Percentiles rank a stretch among this genome's conserved stretches.
Conservation (phyloP, 2,888 invertebrate species). For the Cylindroiulus punctatus region DNA sequence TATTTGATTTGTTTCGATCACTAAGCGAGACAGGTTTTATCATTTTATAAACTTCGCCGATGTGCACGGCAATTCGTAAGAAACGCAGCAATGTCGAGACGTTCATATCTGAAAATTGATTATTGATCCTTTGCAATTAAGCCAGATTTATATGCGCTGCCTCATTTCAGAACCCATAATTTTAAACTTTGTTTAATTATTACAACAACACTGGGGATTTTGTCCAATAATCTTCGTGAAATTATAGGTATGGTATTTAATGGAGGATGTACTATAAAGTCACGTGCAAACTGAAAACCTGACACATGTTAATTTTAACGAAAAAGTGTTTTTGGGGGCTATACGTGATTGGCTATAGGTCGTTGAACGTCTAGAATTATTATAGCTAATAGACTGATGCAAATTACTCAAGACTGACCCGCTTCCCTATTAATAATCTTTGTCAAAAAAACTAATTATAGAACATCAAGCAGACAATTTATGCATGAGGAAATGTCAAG, state of each 20-base stretch:
- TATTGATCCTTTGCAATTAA: too few species aligned
- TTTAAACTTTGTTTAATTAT: background rate
- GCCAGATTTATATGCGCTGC: too few species aligned
- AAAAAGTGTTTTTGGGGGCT: too few species aligned
- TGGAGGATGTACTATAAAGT: too few species aligned
- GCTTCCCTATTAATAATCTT: background rate
- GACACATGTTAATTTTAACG: too few species aligned
- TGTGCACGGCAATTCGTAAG: too few species aligned
- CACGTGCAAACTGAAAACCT: too few species aligned
- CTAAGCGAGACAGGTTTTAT: background rate
- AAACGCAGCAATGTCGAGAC: too few species aligned
- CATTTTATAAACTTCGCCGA: too few species aligned
- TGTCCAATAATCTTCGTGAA: background rate
- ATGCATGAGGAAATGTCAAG: conserved; percentile 5
- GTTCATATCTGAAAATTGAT: too few species aligned
- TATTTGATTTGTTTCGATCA: background rate
- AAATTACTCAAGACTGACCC: conserved; percentile 13
- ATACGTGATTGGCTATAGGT: background rate
- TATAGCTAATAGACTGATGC: background rate
- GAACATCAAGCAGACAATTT: background rate
- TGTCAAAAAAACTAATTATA: background rate
- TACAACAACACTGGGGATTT: too few species aligned
- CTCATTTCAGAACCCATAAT: background rate
- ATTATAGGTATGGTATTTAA: too few species aligned
- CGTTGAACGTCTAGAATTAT: background rate